Evolutionary conservation across 2,113 vertebrate genomes (phyloP), one percentile per base, ranked within the genome.

Genomic region (Ctenodactylus gundi): DNA sequence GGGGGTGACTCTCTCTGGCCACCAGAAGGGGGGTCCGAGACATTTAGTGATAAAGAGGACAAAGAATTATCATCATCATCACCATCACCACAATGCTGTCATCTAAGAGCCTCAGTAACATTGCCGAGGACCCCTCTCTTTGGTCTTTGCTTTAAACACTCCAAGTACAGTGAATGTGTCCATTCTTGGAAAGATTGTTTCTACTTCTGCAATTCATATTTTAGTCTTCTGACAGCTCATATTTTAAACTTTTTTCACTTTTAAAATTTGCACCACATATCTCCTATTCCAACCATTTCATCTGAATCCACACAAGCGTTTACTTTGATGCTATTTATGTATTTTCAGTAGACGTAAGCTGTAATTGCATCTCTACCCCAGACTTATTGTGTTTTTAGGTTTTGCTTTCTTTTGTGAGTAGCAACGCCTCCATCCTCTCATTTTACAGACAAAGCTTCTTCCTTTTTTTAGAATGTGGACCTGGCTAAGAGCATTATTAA

Each of bases 31-130:
- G 88, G 53, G 93, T 93, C 49, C 46, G 70, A 76, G 82, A 73
- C 14, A 51, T 41, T 64, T 85, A 95, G 96, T 67, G 84, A 23
- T 91, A 95, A 85, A 91, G 87, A 73, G 49, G 89, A 86, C 8
- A 67, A 84, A 85, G 82, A 62, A 44, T 41, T 0, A 1, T 46
- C 34, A 5, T 17, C 3, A 18, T 31, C 11, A 3, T n/a, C 8
- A 12, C 29, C 8, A 49, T 27, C 20, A 1, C 18, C 44, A 44
- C 29, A 34, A 23, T 3, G 0, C 27, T 34, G 14, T 36, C 23
- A 68, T 57, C 34, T 51, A 12, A 34, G 9, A 60, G 10, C 31
- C 13, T 84, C 75, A 70, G 18, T 15, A 51, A 60, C 49, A 20
- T 29, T 64, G 34, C 34, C 14, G 18, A 85, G 51, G 49, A 29